Conservation (phyloP, 2,888 invertebrate genomes). For the Imbricaverruca yamaguchii region DNA sequence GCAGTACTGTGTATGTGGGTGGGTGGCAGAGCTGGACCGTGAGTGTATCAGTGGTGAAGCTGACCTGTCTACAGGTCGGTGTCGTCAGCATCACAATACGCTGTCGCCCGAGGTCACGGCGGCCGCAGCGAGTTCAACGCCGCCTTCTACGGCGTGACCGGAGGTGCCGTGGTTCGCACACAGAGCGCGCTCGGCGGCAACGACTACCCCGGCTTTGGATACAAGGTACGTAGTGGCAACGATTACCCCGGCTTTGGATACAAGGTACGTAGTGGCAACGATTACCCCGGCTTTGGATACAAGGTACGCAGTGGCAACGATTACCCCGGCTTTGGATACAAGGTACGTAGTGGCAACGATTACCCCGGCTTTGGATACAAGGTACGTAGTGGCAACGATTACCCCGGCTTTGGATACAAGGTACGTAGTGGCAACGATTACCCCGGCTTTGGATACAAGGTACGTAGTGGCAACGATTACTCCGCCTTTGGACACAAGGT, state of each 20-base stretch:
- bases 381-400: not conserved
- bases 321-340: not conserved
- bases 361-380: not conserved
- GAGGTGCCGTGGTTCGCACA: not conserved
- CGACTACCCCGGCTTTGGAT: not conserved
- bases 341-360: not conserved
- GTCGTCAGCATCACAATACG: not conserved
- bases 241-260: not conserved
- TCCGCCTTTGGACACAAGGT: not conserved
- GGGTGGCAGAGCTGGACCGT: too few relatives aligned
- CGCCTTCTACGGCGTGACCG: slow-evolving; percentile 9
- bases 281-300: not conserved
- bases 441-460: not conserved
- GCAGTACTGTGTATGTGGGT: not conserved
- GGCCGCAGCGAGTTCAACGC: slow-evolving; percentile 12
- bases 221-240: not conserved
- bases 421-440: not conserved
- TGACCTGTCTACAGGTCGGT: not conserved
- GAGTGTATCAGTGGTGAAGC: too few relatives aligned
- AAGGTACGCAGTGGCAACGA: not conserved
- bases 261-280: not conserved
- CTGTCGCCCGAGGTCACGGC: not conserved
- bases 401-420: not conserved
- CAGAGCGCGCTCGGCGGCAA: not conserved
- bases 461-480: not conserved